phyloP scores from a whole-genome alignment of 1,140 invertebrate genomes.

The Colletes gigas region DNA sequence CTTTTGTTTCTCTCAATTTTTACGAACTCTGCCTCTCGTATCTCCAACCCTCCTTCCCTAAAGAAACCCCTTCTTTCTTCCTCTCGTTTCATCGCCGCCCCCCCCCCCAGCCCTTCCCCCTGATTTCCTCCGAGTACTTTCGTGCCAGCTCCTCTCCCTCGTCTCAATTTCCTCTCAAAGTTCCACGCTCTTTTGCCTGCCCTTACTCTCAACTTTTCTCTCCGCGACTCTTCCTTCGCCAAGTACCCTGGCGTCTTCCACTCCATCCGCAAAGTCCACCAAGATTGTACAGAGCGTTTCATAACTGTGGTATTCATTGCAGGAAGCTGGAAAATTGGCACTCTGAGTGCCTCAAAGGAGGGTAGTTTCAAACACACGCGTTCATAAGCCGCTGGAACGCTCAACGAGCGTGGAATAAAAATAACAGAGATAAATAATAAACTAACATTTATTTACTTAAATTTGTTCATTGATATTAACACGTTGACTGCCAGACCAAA shows the following conservation, averaged over 20 bases:
- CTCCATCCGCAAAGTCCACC: neutral
- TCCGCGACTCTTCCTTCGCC: neutral
- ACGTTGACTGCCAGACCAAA: too few species aligned
- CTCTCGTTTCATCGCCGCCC: neutral
- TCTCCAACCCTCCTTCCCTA: neutral
- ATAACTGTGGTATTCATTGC: too few species aligned
- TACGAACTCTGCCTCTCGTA: too few species aligned
- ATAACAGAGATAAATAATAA: too few species aligned
- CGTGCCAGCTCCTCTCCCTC: neutral
- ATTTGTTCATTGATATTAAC: too few species aligned
- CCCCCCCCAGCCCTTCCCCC: neutral
- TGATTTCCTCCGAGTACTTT: neutral
- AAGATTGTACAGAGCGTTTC: neutral
- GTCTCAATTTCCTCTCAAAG: neutral
- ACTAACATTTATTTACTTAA: too few species aligned
- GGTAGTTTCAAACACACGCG: too few species aligned
- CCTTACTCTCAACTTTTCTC: neutral
- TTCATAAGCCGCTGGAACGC: too few species aligned
- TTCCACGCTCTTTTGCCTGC: neutral
- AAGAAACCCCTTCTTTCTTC: neutral
- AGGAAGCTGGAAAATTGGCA: too few species aligned
- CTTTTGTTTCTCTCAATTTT: too few species aligned
- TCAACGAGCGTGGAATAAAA: too few species aligned
- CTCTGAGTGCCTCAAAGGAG: too few species aligned
- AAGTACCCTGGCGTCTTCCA: neutral